Conservation (phyloP, 2,113 vertebrate genomes). For the Vulpes lagopus region DNA sequence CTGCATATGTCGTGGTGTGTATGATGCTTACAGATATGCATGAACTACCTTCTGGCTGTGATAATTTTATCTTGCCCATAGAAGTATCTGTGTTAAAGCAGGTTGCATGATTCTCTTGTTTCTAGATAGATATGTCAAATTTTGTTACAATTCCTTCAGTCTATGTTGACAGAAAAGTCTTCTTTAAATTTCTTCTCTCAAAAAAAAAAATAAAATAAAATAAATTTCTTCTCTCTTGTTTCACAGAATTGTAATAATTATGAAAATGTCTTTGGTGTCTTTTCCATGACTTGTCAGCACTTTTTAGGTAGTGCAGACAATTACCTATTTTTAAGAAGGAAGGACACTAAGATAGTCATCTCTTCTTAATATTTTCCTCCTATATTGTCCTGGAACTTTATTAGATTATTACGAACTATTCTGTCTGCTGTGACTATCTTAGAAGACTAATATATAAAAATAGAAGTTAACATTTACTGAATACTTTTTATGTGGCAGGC, state of each 20-base stretch:
- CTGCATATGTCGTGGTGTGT: background rate
- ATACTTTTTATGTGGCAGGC: background rate
- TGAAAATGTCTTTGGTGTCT: background rate
- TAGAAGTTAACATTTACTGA: background rate
- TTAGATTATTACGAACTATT: conserved; percentile 59
- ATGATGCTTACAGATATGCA: background rate
- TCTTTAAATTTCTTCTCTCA: conserved; percentile 4
- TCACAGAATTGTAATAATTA: background rate
- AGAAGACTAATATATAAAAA: conserved; percentile 31
- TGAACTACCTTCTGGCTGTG: background rate
- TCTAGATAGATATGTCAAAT: background rate
- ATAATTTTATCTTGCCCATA: background rate
- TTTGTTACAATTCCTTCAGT: background rate
- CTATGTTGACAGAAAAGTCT: conserved; percentile 23
- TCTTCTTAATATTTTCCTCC: conserved; percentile 39
- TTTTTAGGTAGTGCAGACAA: background rate
- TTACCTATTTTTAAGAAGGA: conserved; percentile 53
- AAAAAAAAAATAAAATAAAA: no score
- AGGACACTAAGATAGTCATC: conserved; percentile 65
- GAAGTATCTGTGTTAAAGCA: background rate
- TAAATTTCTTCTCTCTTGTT: background rate
- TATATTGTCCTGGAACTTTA: conserved; percentile 65
- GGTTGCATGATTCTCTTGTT: background rate
- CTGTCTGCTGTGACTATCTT: conserved; percentile 54
- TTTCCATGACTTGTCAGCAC: background rate